Conservation (phyloP, 2,113 vertebrate species). For the Corythaixoides concolor region DNA sequence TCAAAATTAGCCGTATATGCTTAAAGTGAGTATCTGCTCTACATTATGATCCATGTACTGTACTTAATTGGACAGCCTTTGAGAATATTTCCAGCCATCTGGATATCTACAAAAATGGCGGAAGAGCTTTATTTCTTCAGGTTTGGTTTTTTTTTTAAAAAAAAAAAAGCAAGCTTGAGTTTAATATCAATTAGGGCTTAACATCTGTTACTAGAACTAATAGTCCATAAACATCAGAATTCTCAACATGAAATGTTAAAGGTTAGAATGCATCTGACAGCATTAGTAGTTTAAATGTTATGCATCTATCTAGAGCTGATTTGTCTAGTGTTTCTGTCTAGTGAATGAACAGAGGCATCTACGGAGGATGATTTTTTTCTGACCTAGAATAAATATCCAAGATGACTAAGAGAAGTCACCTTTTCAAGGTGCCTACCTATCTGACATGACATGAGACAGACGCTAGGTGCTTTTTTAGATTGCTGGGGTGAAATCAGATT, state of each 20-base stretch:
- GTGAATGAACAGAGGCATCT: not conserved
- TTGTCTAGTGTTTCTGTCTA: not conserved
- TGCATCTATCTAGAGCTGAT: not conserved
- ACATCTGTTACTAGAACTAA: conserved; percentile 37
- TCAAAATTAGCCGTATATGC: not conserved
- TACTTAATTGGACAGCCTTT: conserved; percentile 8
- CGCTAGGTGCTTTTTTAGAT: not conserved
- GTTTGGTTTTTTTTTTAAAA: not conserved
- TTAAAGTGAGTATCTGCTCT: not conserved
- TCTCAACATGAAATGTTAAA: not conserved
- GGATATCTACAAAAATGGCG: not conserved
- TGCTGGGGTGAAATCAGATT: not conserved
- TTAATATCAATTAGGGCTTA: not conserved
- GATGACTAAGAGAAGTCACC: not conserved
- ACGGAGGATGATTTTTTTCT: not conserved
- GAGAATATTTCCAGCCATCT: conserved; percentile 44
- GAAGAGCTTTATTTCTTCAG: not conserved
- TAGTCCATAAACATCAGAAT: not conserved
- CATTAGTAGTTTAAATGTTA: not conserved
- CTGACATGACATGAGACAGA: not conserved
- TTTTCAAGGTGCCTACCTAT: not conserved
- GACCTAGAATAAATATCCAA: not conserved
- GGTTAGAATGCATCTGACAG: not conserved
- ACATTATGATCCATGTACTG: not conserved
- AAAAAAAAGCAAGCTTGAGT: not conserved